A percentile compares a stretch with the other conserved stretches of the same genome.
These are phyloP conservation scores for Shinisaurus crocodilurus DNA, from an alignment of 2,113 vertebrate species.

Conservation along the genomic window DNA sequence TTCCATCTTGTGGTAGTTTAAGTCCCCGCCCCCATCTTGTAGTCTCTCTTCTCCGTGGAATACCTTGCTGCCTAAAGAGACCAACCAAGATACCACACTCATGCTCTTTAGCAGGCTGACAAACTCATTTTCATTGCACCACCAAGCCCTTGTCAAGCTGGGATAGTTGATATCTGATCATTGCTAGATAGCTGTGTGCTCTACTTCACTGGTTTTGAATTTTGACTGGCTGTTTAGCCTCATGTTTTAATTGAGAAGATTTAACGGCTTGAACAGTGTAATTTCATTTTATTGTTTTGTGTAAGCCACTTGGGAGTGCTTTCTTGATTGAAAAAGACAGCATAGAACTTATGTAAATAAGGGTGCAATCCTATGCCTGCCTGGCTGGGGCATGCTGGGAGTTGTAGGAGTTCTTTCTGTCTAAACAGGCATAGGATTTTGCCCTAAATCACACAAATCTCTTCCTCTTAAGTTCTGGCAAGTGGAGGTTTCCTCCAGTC, in stretches of 20 bases:
- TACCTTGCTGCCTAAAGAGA: not conserved
- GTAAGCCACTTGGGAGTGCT: not conserved
- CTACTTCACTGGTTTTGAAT: not conserved
- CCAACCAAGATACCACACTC: not conserved
- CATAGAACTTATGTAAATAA: not conserved
- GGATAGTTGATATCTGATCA: not conserved
- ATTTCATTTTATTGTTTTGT: not conserved
- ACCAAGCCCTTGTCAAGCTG: not conserved
- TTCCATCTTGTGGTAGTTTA: not conserved
- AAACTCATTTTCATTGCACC: not conserved
- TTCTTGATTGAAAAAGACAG: not conserved
- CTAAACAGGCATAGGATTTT: no score
- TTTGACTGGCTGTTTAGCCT: not conserved
- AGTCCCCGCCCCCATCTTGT: not conserved
- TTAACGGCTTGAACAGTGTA: not conserved
- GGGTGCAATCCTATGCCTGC: no score
- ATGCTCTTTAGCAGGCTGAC: not conserved
- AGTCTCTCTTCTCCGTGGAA: not conserved
- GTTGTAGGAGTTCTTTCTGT: no score
- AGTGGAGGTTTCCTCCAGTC: not conserved
- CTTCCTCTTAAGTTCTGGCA: not conserved
- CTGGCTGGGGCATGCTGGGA: no score
- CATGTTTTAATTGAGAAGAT: not conserved
- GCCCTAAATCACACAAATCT: not conserved
- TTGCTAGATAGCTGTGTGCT: not conserved